phyloP scores from a whole-genome alignment of 2,888 invertebrate species.

The Sphaerophoria taeniata region DNA sequence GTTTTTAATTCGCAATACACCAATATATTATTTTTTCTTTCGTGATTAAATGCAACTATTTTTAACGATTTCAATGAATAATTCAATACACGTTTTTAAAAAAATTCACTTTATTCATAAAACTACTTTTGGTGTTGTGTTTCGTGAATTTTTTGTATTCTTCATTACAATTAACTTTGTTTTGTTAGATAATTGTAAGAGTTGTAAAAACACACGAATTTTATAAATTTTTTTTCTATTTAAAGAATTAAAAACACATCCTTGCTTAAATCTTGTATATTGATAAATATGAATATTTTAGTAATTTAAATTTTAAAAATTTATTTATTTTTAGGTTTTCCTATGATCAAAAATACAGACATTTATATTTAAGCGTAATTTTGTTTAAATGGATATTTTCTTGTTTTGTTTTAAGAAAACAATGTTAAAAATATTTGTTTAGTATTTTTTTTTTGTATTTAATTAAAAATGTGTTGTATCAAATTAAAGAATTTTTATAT shows the following conservation, averaged over 20 bases:
- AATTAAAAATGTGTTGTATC: conserved; percentile 76
- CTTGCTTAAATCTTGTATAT: conserved; percentile 35
- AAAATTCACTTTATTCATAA: conserved; percentile 9
- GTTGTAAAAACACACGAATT: conserved; percentile 19
- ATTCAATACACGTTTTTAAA: background rate
- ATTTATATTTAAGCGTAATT: conserved; percentile 73
- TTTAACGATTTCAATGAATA: conserved; percentile 34
- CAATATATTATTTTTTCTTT: conserved; percentile 31
- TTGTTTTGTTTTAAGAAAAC: conserved; percentile 50
- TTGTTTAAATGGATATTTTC: conserved; percentile 77
- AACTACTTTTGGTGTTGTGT: conserved; percentile 66
- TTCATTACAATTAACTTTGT: conserved; percentile 22
- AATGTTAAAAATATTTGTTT: conserved; percentile 63
- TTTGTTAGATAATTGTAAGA: conserved; percentile 13
- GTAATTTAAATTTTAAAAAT: conserved; percentile 37
- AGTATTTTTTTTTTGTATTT: conserved; percentile 74
- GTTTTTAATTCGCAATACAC: conserved; percentile 30
- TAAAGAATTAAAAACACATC: conserved; percentile 36
- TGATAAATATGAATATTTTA: conserved; percentile 61
- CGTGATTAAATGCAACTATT: background rate
- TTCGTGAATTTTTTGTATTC: conserved; percentile 41
- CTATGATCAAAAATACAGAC: conserved; percentile 67
- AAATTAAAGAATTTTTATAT: conserved; percentile 77
- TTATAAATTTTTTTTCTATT: conserved; percentile 22
- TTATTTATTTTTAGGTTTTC: conserved; percentile 58